These are phyloP conservation scores for Lepidonotus clava DNA, from an alignment of 2,888 invertebrate genomes.

Conservation along the genomic window DNA sequence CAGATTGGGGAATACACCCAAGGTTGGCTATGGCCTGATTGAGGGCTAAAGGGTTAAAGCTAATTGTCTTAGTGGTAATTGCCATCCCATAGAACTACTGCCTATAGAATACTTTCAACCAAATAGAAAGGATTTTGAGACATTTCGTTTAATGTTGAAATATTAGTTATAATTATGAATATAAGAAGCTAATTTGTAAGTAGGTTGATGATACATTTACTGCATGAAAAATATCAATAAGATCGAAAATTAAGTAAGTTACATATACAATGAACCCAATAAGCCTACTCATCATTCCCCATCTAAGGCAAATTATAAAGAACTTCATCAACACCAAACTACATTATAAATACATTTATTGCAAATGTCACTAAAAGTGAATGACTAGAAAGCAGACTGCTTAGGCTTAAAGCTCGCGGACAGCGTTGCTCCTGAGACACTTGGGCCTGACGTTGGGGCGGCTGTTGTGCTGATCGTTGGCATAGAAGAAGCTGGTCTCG, in stretches of 20 bases:
- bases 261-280: background rate
- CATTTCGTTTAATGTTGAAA: no score
- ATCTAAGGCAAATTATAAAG: background rate
- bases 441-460: slow-evolving; percentile 17
- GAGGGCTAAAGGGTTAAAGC: no score
- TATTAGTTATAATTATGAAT: no score
- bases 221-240: no score
- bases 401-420: background rate
- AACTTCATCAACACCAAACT: background rate
- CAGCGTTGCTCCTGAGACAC: slow-evolving; percentile 19
- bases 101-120: no score
- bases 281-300: background rate
- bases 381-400: background rate
- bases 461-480: slow-evolving; percentile 34
- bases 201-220: no score
- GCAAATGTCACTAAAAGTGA: background rate
- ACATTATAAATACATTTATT: background rate
- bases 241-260: background rate
- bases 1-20: no score
- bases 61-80: no score
- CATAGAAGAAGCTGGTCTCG: slow-evolving; percentile 22
- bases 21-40: no score
- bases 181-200: no score
- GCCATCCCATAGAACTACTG: no score
- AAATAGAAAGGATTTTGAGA: no score